Conservation (phyloP, 2,797 vertebrate species). For the Amblyraja radiata region DNA sequence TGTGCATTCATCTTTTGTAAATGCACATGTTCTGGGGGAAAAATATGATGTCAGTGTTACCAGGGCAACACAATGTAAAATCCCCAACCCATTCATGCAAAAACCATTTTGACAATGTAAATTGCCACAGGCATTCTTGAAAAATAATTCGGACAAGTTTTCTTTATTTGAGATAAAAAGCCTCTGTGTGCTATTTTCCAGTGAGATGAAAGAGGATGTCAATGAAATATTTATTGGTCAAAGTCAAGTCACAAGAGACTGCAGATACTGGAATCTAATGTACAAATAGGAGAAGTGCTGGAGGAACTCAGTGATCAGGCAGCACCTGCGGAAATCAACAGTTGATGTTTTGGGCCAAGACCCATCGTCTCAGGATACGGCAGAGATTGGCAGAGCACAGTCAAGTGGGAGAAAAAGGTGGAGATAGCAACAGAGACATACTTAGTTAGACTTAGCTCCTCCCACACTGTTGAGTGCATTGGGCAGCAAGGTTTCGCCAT, state of each 20-base stretch:
- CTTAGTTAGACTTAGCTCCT: no score
- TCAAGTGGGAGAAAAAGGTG: no score
- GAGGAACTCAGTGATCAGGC: no score
- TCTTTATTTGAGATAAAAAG: background rate
- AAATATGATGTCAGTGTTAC: background rate
- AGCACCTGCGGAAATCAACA: no score
- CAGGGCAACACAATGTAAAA: slow-evolving; percentile 9
- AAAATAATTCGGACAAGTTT: background rate
- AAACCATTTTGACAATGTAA: slow-evolving; percentile 12
- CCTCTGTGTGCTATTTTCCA: background rate
- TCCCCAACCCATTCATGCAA: slow-evolving; percentile 18
- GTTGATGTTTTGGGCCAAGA: no score
- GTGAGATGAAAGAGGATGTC: background rate
- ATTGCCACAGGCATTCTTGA: background rate
- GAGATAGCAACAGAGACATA: no score
- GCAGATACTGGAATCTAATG: no score
- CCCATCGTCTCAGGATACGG: no score
- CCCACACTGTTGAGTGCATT: no score
- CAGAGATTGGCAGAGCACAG: no score
- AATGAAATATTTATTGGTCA: background rate
- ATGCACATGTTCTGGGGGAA: background rate
- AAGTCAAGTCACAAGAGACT: background rate
- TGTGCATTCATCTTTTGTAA: background rate
- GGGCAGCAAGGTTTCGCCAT: no score
- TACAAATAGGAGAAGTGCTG: no score